phyloP scores from a whole-genome alignment of 1,140 invertebrate genomes.

The Drepana arcuata region DNA sequence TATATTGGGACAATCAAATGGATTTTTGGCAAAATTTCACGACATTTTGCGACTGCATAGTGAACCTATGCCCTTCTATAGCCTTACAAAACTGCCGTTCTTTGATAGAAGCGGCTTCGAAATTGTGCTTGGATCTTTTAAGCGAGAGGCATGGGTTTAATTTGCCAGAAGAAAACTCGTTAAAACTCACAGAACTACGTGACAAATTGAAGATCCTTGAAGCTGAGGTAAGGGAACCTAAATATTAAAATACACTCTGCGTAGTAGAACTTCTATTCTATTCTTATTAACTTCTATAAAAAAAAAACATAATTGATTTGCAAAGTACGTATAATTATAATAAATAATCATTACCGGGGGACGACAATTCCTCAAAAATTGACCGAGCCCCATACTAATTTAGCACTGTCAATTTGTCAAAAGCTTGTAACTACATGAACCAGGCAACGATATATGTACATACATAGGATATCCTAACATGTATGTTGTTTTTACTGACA shows the following conservation, averaged over 20 bases:
- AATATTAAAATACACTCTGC: neutral
- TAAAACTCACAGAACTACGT: conserved; percentile 35
- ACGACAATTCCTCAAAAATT: neutral
- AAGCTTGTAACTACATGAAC: no score
- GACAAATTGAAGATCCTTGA: conserved; percentile 30
- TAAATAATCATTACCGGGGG: no score
- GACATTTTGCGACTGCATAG: conserved; percentile 38
- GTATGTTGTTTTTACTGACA: no score
- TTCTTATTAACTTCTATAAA: neutral
- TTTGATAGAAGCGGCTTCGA: conserved; percentile 41
- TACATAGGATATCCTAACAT: no score
- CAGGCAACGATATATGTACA: no score
- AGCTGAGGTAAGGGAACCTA: conserved; percentile 19
- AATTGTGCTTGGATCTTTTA: conserved; percentile 42
- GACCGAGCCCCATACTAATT: neutral
- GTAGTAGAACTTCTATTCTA: neutral
- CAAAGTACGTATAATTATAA: no score
- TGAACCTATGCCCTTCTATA: conserved; percentile 42
- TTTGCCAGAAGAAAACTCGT: conserved; percentile 34
- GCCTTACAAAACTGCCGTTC: conserved; percentile 41
- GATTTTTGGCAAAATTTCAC: conserved; percentile 59
- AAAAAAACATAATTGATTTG: no score
- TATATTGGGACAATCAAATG: conserved; percentile 55
- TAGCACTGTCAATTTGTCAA: no score
- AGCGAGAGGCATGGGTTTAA: conserved; percentile 33